A percentile compares a stretch with the other conserved stretches of the same genome.
Conservation (phyloP, 2,888 invertebrate genomes). For the Drosophila mimica region DNA sequence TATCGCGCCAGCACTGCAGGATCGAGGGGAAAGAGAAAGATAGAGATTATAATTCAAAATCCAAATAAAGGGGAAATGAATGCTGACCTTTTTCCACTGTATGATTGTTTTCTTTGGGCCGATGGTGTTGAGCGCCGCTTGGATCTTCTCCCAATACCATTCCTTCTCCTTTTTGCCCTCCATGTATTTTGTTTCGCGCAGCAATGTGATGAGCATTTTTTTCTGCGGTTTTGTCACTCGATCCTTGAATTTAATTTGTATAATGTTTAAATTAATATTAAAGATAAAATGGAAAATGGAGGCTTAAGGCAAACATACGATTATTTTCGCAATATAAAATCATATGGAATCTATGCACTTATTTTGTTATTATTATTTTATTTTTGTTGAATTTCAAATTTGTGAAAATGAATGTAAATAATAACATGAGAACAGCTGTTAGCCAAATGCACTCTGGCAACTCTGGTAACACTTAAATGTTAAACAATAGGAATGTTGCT, state of each 20-base stretch:
- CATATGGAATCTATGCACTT: neutral
- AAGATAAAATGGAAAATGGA: neutral
- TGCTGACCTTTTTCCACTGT: constrained; percentile 83
- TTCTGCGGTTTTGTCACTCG: constrained; percentile 85
- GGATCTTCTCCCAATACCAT: constrained; percentile 85
- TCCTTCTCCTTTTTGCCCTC: constrained; percentile 84
- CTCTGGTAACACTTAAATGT: constrained; percentile 10
- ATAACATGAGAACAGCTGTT: constrained; percentile 21
- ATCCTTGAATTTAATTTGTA: constrained; percentile 78
- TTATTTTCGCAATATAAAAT: neutral
- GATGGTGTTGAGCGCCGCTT: constrained; percentile 83
- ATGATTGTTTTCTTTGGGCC: constrained; percentile 84
- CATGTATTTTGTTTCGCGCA: constrained; percentile 84
- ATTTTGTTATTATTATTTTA: neutral
- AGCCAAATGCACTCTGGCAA: constrained; percentile 1
- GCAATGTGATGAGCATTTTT: constrained; percentile 83
- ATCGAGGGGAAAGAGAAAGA: neutral
- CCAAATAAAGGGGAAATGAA: fast-evolving
- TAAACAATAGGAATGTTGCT: constrained; percentile 1
- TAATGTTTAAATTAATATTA: neutral
- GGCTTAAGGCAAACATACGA: neutral
- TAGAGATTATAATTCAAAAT: fast-evolving
- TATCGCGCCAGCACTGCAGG: constrained; percentile 84
- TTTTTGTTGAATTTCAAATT: neutral
- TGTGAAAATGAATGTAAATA: neutral